These are phyloP conservation scores for Lepidonotus clava DNA, from an alignment of 2,888 invertebrate genomes.

Conservation along the genomic window DNA sequence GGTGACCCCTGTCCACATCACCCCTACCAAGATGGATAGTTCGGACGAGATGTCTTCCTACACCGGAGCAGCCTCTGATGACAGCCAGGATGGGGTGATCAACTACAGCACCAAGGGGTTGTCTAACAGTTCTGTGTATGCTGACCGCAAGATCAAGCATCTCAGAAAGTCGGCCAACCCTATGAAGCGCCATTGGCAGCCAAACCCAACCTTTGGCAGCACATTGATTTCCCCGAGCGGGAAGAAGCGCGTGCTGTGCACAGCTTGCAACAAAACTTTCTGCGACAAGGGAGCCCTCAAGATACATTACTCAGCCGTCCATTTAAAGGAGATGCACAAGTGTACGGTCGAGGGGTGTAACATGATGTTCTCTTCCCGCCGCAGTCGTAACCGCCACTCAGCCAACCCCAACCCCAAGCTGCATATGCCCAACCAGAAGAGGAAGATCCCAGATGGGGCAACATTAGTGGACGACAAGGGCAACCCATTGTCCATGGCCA, in stretches of 20 bases:
- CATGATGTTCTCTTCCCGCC: conserved; percentile 99
- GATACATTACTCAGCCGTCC: conserved; percentile 99
- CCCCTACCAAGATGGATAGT: conserved; percentile 25
- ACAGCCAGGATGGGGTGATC: conserved; percentile 63
- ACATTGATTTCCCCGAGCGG: conserved; percentile 79
- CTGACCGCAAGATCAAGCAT: conserved; percentile 72
- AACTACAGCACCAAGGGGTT: conserved; percentile 65
- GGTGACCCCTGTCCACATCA: conserved; percentile 14
- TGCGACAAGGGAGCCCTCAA: conserved; percentile 99
- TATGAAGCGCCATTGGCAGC: conserved; percentile 81
- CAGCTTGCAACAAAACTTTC: conserved; percentile 98
- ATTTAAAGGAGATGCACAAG: conserved; percentile 99
- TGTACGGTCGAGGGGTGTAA: conserved; percentile 99
- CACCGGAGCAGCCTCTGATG: conserved; percentile 80
- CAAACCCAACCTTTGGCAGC: conserved; percentile 77
- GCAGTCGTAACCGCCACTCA: conserved; percentile 97
- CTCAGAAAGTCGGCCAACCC: conserved; percentile 80
- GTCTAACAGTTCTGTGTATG: conserved; percentile 55
- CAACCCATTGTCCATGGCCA: background rate
- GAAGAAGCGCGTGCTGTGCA: conserved; percentile 98
- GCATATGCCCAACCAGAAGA: conserved; percentile 94
- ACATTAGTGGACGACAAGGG: conserved; percentile 66
- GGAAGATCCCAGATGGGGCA: conserved; percentile 86
- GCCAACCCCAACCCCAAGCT: conserved; percentile 99
- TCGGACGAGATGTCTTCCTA: conserved; percentile 55